phyloP scores from a whole-genome alignment of 2,888 invertebrate species.

The Apamea anceps region DNA sequence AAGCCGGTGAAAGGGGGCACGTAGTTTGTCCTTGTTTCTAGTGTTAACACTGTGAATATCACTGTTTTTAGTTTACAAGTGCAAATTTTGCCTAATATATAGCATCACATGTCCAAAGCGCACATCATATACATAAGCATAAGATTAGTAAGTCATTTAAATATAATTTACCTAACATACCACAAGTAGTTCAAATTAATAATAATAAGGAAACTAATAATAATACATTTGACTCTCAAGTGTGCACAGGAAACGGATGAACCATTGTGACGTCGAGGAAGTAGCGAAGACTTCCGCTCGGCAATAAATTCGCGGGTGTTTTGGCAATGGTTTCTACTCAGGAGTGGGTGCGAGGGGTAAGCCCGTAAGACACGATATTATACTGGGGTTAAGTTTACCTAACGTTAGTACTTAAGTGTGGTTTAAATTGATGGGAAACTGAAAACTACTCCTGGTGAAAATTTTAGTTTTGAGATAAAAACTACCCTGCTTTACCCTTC shows the following conservation, averaged over 20 bases:
- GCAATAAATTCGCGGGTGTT: constrained; percentile 82
- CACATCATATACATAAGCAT: background rate
- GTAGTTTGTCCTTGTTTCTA: too few relatives aligned
- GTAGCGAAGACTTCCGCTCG: constrained; percentile 87
- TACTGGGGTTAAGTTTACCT: constrained; percentile 27
- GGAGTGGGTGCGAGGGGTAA: constrained; percentile 58
- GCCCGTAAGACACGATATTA: constrained; percentile 47
- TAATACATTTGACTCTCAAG: constrained; percentile 83
- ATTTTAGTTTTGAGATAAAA: background rate
- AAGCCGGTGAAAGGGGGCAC: too few relatives aligned
- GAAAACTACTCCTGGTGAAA: background rate
- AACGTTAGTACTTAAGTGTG: background rate
- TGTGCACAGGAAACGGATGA: constrained; percentile 85
- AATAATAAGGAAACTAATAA: constrained; percentile 78
- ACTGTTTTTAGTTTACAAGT: too few relatives aligned
- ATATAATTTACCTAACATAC: background rate
- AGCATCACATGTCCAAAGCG: background rate
- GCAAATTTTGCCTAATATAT: too few relatives aligned
- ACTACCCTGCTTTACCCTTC: background rate
- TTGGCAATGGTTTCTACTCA: constrained; percentile 76
- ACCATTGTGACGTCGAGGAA: constrained; percentile 87
- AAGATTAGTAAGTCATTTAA: background rate
- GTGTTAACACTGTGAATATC: too few relatives aligned
- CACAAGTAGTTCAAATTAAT: constrained; percentile 28
- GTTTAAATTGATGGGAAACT: background rate